Evolutionary conservation across 1,140 invertebrate species (phyloP), one percentile per base, ranked within the genome.

Genomic region (Drosophila tani): DNA sequence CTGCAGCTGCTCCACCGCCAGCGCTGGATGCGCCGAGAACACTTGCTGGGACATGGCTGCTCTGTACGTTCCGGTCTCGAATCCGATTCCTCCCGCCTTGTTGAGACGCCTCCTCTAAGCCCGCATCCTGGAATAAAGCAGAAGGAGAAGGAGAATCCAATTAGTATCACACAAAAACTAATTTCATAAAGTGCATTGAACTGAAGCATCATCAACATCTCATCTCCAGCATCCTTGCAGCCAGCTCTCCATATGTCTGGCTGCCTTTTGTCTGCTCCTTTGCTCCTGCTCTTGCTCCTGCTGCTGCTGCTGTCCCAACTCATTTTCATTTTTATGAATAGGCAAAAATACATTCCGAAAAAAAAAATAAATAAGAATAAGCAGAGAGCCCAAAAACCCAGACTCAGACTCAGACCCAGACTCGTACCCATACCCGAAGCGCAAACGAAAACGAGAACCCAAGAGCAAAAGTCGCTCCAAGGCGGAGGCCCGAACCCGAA

Each of bases 291-390:
- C 17, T 51, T 32, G 45, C 73, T n/a, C n/a, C n/a, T 78, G 14
- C 38, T 40, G 21, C 51, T 76, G 27, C 76, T 58, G 55, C 78
- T 81, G 78, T 79, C 79, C 83, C 74, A 74, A 81, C 81, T 82
- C 87, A 90, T 91, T 91, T 91, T 77, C 66, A 86, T 74, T 91
- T 91, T 90, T 91, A 90, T 90, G 86, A 90, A 90, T 90, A 90
- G 85, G 79, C 86, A 90, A 88, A 81, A 85, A 90, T 79, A 81
- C 81, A 81, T 80, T 69, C 59, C 58, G 17, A 57, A 69, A 70
- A 74, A 62, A 40, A 59, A 29, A 68, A 47, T 19, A 51, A 21
- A 17, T 58, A 38, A 32, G 57, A 78, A 63, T 46, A 60, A 51
- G 40, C 49, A 17, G 73, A 56, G 69, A 62, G 47, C 46, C 60